Conservation (phyloP, 2,888 invertebrate genomes). For the Brenthis daphne region DNA sequence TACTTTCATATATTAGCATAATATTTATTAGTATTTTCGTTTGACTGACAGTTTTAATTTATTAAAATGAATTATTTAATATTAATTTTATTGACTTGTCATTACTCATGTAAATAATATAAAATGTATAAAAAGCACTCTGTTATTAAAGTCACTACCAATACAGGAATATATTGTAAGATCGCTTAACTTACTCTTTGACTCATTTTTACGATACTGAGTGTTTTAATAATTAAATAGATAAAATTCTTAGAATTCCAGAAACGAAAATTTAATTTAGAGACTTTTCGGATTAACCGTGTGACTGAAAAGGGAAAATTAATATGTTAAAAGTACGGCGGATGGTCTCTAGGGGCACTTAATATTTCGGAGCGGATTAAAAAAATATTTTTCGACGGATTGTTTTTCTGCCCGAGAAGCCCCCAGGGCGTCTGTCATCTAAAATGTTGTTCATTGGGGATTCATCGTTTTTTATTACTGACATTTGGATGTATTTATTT, state of each 20-base stretch:
- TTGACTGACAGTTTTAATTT: too few relatives aligned
- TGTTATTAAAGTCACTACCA: too few relatives aligned
- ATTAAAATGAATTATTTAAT: too few relatives aligned
- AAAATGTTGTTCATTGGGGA: slow-evolving; percentile 30
- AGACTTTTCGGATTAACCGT: slow-evolving; percentile 21
- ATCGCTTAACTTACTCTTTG: too few relatives aligned
- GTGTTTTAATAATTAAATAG: background rate
- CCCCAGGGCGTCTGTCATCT: slow-evolving; percentile 34
- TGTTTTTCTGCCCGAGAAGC: slow-evolving; percentile 35
- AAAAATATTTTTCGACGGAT: slow-evolving; percentile 35
- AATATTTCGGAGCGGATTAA: slow-evolving; percentile 30
- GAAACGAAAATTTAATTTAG: slow-evolving; percentile 21
- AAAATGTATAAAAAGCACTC: too few relatives aligned
- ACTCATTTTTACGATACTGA: too few relatives aligned
- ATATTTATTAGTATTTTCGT: too few relatives aligned
- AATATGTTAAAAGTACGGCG: slow-evolving; percentile 24
- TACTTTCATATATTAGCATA: too few relatives aligned
- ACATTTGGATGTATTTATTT: slow-evolving; percentile 14
- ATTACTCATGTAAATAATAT: too few relatives aligned
- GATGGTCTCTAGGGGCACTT: slow-evolving; percentile 24
- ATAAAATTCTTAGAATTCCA: slow-evolving; percentile 4
- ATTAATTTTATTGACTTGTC: too few relatives aligned
- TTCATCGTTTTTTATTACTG: slow-evolving; percentile 12
- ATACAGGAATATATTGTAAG: too few relatives aligned
- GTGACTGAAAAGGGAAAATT: slow-evolving; percentile 24